Percentiles rank a stretch among this genome's conserved stretches.
phyloP scores from a whole-genome alignment of 2,113 vertebrate genomes.

The Corythornis vintsioides region DNA sequence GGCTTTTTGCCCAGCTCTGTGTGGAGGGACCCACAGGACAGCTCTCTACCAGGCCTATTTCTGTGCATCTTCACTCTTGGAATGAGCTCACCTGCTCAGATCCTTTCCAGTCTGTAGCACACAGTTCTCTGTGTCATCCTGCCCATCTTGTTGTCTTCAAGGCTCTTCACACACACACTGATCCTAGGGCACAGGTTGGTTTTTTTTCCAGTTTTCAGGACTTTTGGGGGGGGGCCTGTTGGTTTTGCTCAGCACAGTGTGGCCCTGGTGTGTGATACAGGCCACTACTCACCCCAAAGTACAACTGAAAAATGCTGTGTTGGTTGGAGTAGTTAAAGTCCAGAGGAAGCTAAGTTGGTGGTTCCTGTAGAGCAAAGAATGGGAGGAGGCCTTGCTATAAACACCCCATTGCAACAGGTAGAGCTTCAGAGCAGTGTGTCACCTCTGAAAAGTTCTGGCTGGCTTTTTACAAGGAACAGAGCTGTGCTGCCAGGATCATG shows the following conservation, averaged over 20 bases:
- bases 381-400: not conserved
- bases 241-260: not conserved
- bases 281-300: not conserved
- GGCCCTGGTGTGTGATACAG: not conserved
- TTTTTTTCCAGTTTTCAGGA: not conserved
- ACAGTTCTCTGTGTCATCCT: not conserved
- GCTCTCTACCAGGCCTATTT: not conserved
- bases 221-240: not conserved
- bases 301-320: not conserved
- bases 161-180: not conserved
- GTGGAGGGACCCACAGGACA: not conserved
- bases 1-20: not conserved
- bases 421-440: not conserved
- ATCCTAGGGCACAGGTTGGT: not conserved
- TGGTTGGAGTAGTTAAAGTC: not conserved
- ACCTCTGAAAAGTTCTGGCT: not conserved
- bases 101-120: not conserved
- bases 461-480: not conserved
- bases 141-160: not conserved
- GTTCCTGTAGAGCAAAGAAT: not conserved
- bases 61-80: not conserved
- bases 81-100: fast-evolving
- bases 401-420: not conserved
- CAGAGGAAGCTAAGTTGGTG: not conserved
- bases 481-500: not conserved